Base-by-base conservation (phyloP, 2,888 invertebrate genomes). In the Trissolcus brochymenae region DNA sequence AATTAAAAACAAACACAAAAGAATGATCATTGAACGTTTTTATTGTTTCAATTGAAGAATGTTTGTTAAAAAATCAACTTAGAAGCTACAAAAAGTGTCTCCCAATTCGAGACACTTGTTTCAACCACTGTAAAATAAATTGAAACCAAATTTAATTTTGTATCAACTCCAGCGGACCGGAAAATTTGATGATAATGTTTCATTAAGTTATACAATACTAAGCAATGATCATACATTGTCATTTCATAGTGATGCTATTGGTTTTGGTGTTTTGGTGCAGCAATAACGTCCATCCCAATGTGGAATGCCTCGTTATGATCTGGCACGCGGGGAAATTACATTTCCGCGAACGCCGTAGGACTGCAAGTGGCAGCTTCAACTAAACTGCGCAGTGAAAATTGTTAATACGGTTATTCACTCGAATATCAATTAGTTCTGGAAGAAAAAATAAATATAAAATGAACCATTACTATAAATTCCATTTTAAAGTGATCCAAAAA, bases 271-370 rank as follows among this genome's bases (percentile, higher is more conserved):
- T 35, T 35, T 72, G 72, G 67, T 19, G 60, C 46, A 51, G 65
- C 67, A 62, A 64, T 72, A 70, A 64, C 67, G 56, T 72, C 70
- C 67, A 67, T 73, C 73, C 35, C 35, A 61, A 72, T 68, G 75
- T 78, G 73, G 57, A 65, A 79, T 61, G 59, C 50, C 60, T 81
- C 79, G 67, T 81, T 83, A 82, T 82, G 81, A 83, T 81, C 81
- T 64, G 59, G 78, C 61, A 68, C 53, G 78, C 77, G 82, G 81
- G 80, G 82, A 81, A 82, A 82, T 84, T 81, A 78, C 80, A 79
- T 80, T 81, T 81, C 79, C 81, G 46, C 77, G 67, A 78, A 66
- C 59, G 70, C 66, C 68, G 59, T 66, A 65, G 72, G 64, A 79
- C 80, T 79, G 62, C 66, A 73, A 57, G 62, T 73, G 50, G 14